Evolutionary conservation across 2,797 vertebrate species (phyloP), one percentile per base, ranked within the genome.

Genomic region (Sternotherus odoratus): DNA sequence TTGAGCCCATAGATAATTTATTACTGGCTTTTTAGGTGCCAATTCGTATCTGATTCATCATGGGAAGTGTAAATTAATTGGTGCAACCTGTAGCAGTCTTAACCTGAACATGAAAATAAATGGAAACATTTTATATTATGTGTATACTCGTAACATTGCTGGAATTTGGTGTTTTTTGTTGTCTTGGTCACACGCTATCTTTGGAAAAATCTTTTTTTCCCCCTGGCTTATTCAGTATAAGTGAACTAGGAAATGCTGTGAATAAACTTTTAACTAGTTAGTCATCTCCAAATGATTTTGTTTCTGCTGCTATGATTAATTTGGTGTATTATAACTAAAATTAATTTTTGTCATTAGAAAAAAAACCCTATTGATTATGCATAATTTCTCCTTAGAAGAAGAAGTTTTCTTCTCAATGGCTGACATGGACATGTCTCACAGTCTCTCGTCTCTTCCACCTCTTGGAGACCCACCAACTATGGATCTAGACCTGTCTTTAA

Each of bases 381-480:
- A 56, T 93, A 0, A 78, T 13, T 89, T 97, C 49, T 89, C 79
- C 89, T 69, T 89, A 98, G 97, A 98, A 98, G 99, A 99, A 97
- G 99, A 99, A 93, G 99, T 99, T 87, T 99, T 99, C 98, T 99
- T 99, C 98, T 99, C 99, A 60, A 99, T 99, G 99, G 99, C 99
- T 57, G 99, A 99, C 96, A 99, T 99, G 99, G 99, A 99, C 95
- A 99, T 99, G 99, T 99, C 99, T 83, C 99, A 99, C 93, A 99
- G 99, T 94, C 98, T 99, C 85, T 99, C 99, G 4, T 99, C 99
- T 43, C 99, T 99, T 80, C 99, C 99, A 82, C 99, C 99, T 82
- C 98, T 99, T 87, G 99, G 99, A 88, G 99, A 99, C 80, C 99
- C 99, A 57, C 99, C 99, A 90, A 99, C 99, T 23, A 98, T 99